These are phyloP conservation scores for Malurus cyaneus DNA, from an alignment of 2,113 vertebrate species.

Conservation along the genomic window DNA sequence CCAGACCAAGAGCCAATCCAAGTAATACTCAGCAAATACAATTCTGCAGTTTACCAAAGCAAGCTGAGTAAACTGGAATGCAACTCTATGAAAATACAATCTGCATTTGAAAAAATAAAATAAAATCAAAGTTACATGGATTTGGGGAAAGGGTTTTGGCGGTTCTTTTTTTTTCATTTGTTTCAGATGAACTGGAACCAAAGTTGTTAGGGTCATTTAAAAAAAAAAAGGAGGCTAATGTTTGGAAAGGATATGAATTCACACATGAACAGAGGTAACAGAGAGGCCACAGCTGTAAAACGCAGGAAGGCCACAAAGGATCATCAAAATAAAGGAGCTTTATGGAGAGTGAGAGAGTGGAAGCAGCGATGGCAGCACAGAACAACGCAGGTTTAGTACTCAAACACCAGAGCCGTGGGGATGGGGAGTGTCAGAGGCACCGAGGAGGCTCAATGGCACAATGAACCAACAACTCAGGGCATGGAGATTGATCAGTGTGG, in stretches of 20 bases:
- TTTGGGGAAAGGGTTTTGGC: not conserved
- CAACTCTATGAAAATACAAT: constrained; percentile 65
- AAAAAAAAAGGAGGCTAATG: constrained; percentile 51
- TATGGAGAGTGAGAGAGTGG: constrained; percentile 56
- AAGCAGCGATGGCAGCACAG: constrained; percentile 68
- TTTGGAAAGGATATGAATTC: constrained; percentile 74
- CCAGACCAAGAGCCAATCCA: constrained; percentile 56
- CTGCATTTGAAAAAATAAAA: constrained; percentile 75
- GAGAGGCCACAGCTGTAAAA: constrained; percentile 62
- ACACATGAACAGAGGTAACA: constrained; percentile 70
- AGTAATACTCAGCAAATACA: constrained; percentile 52
- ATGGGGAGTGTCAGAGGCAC: constrained; percentile 57
- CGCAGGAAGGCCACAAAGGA: constrained; percentile 63
- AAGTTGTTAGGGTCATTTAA: constrained; percentile 26
- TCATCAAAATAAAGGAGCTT: constrained; percentile 66
- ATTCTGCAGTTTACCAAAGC: constrained; percentile 47
- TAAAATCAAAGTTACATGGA: constrained; percentile 21
- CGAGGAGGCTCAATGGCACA: not conserved
- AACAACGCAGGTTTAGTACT: constrained; percentile 63
- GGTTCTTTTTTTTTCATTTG: not conserved
- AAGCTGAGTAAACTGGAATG: constrained; percentile 61
- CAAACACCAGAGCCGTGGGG: constrained; percentile 6
- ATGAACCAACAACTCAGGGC: constrained; percentile 38
- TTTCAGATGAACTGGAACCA: constrained; percentile 64
- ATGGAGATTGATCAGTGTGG: not conserved